Percentiles rank a stretch among this genome's conserved stretches.
Conservation (phyloP, 2,113 vertebrate species). For the Ornithorhynchus anatinus region DNA sequence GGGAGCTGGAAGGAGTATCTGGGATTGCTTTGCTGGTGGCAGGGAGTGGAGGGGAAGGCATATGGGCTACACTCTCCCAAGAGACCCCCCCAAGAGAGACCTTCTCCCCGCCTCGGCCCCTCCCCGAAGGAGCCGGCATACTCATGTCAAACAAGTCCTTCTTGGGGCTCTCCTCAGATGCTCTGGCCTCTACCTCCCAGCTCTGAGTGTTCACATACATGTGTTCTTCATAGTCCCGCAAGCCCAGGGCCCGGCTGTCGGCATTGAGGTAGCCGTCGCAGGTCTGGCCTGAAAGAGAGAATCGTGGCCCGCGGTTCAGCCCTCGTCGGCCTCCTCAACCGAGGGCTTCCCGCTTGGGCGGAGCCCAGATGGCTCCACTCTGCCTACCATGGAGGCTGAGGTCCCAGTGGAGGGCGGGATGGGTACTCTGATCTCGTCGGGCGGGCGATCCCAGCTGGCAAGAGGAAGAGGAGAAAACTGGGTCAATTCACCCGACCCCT, state of each 20-base stretch:
- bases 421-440: conserved; percentile 66
- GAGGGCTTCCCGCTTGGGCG: background rate
- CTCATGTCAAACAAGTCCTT: conserved; percentile 98
- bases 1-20: no score
- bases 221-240: conserved; percentile 89
- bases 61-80: no score
- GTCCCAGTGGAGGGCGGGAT: conserved; percentile 80
- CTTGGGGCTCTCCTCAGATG: conserved; percentile 80
- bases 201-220: conserved; percentile 93
- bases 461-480: background rate
- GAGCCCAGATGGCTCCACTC: no score
- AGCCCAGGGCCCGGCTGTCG: conserved; percentile 72
- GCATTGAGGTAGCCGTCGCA: conserved; percentile 89
- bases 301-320: accelerated
- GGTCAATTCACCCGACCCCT: background rate
- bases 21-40: no score
- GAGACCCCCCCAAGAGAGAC: background rate
- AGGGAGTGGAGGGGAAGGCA: no score
- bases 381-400: conserved; percentile 52
- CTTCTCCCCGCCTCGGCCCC: background rate
- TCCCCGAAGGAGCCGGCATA: conserved; percentile 58
- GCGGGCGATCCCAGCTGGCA: conserved; percentile 71
- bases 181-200: conserved; percentile 50
- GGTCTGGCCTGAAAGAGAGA: conserved; percentile 44
- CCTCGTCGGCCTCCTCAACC: accelerated